Evolutionary conservation across 2,888 invertebrate genomes (phyloP), one percentile per base, ranked within the genome.

Genomic region (Eristalis tenax): DNA sequence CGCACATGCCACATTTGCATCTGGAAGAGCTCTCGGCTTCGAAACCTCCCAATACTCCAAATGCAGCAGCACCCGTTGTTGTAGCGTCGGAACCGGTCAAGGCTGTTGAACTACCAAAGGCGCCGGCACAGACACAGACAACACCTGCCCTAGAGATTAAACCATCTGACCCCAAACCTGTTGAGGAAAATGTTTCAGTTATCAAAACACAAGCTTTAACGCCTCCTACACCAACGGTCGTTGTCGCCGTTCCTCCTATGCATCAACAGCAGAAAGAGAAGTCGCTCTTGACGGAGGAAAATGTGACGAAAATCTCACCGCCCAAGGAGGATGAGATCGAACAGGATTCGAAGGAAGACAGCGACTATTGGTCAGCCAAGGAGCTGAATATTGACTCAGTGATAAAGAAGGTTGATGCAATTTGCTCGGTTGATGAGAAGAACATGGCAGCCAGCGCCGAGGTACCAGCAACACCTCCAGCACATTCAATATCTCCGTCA

Each of bases 331-430:
- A 92, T 86, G 92, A 93, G 69, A 91, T 93, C 73, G 94, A 94
- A 91, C 93, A 92, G 78, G 94, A 94, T 89, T 94, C 94, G 40
- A 95, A 96, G 89, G 96, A 96, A 90, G 96, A 96, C 90, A 95
- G 95, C 90, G 96, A 96, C 91, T 96, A 95, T 89, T 97, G 96
- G 96, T 96, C 96, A 43, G 95, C 96, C 6, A 96, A 96, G 92
- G 96, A 96, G 90, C 94, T 96, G 1, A 96, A 96, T 90, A 96
- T 96, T 88, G 96, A 97, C 89, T 96, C 96, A 23, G 97, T 97
- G 1, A 97, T 97, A 86, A 96, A 97, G 92, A 96, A 96, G 90
- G 95, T 96, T 0, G 96, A 96, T 89, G 96, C 87, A 10, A 80
- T 86, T 57, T 88, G 82, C 50, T 76, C 82, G 1, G 80, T 28